phyloP scores from a whole-genome alignment of 2,797 vertebrate species.

The Babyrousa celebensis region DNA sequence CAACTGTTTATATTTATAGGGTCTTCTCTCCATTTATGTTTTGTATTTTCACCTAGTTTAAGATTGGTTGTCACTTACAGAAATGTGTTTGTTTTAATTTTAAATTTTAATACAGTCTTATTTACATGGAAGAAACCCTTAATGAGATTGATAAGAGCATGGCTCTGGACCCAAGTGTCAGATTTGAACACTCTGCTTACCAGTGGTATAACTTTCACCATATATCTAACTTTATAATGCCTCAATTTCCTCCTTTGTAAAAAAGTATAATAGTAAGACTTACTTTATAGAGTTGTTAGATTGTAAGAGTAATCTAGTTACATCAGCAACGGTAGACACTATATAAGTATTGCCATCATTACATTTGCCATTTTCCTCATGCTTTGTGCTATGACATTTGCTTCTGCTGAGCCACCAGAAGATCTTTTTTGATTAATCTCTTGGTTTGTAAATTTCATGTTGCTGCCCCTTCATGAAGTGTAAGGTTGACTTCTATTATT shows the following conservation, averaged over 20 bases:
- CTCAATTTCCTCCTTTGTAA: background rate
- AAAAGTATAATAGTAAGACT: background rate
- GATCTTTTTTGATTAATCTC: background rate
- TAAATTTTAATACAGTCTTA: background rate
- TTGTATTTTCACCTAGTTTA: background rate
- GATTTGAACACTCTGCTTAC: background rate
- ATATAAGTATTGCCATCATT: background rate
- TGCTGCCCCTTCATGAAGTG: background rate
- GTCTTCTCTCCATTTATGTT: background rate
- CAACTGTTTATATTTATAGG: background rate
- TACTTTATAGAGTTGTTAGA: background rate
- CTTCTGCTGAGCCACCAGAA: background rate
- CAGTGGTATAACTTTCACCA: background rate
- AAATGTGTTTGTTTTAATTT: background rate
- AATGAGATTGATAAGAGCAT: background rate
- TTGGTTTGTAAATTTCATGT: background rate
- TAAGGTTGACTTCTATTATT: background rate
- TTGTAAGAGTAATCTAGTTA: background rate
- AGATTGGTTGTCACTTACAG: background rate
- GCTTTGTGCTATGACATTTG: background rate
- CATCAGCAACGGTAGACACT: background rate
- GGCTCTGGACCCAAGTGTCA: background rate
- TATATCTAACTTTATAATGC: background rate
- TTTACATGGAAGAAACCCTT: background rate
- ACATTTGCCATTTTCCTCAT: background rate